Percentiles rank a stretch among this genome's conserved stretches.
Evolutionary conservation across 2,797 vertebrate species (phyloP).

Genomic region (Setipinna tenuifilis): DNA sequence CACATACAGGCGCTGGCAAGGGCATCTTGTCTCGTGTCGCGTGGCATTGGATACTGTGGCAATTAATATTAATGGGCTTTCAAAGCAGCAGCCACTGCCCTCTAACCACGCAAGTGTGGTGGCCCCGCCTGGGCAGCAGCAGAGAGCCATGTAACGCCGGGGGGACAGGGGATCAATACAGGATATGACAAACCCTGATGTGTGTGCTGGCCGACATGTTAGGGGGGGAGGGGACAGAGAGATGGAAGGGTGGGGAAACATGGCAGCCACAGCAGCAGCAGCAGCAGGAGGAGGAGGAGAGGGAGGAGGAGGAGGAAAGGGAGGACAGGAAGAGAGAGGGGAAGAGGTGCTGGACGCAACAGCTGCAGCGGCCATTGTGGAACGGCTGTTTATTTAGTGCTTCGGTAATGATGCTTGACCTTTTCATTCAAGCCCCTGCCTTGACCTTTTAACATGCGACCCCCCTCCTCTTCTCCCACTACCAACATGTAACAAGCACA

Average conservation of each 20-base stretch:
- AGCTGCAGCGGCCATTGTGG: slow-evolving; percentile 50
- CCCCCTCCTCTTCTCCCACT: slow-evolving; percentile 54
- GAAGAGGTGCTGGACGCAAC: slow-evolving; percentile 25
- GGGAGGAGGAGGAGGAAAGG: too few species aligned
- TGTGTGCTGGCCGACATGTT: slow-evolving; percentile 73
- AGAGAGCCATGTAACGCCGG: slow-evolving; percentile 52
- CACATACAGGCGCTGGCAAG: slow-evolving; percentile 54
- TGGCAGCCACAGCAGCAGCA: background rate
- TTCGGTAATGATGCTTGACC: slow-evolving; percentile 81
- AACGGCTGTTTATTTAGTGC: slow-evolving; percentile 77
- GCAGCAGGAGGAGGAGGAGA: slow-evolving; percentile 47
- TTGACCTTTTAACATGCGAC: slow-evolving; percentile 73
- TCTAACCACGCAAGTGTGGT: too few species aligned
- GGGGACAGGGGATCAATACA: slow-evolving; percentile 75
- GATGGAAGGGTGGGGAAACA: background rate
- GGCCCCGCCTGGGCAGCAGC: slow-evolving; percentile 65
- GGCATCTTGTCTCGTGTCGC: slow-evolving; percentile 69
- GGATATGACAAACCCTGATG: slow-evolving; percentile 79
- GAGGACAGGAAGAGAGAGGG: background rate
- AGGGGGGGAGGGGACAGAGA: slow-evolving; percentile 73
- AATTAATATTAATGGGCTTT: slow-evolving; percentile 82
- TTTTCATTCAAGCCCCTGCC: slow-evolving; percentile 74
- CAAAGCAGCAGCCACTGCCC: slow-evolving; percentile 69
- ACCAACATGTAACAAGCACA: slow-evolving; percentile 17
- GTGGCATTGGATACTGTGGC: slow-evolving; percentile 69